Evolutionary conservation across 1,140 invertebrate genomes (phyloP).

Genomic region (Laodelphax striatellus): DNA sequence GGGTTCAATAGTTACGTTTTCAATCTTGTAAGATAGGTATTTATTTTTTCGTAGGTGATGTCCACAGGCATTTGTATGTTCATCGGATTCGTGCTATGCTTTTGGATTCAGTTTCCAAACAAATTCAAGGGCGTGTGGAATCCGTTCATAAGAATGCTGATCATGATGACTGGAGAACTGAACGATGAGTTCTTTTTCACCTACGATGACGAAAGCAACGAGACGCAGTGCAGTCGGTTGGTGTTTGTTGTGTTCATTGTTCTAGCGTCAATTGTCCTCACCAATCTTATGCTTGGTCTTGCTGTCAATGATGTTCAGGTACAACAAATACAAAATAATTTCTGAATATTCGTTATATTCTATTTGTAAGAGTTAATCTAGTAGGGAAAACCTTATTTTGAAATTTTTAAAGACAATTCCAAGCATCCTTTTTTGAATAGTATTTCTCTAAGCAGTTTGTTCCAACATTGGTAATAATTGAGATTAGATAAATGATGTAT

Average conservation of each 20-base stretch:
- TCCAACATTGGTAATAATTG: neutral
- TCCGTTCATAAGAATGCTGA: slow-evolving; percentile 35
- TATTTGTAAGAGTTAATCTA: neutral
- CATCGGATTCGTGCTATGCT: slow-evolving; percentile 40
- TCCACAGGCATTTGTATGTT: slow-evolving; percentile 37
- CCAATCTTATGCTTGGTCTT: slow-evolving; percentile 32
- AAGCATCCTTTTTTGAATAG: too few species aligned
- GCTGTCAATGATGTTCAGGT: slow-evolving; percentile 30
- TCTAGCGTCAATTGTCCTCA: slow-evolving; percentile 30
- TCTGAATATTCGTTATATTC: neutral
- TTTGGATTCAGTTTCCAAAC: slow-evolving; percentile 35
- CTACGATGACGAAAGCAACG: slow-evolving; percentile 31
- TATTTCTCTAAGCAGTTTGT: neutral
- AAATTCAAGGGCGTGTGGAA: slow-evolving; percentile 33
- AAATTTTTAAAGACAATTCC: too few species aligned
- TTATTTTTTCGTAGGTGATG: slow-evolving; percentile 25
- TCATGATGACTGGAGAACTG: slow-evolving; percentile 44
- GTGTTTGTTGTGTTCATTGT: slow-evolving; percentile 26
- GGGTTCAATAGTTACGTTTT: too few species aligned
- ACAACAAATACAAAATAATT: slow-evolving; percentile 5
- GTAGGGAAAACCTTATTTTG: neutral
- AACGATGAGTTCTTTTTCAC: slow-evolving; percentile 26
- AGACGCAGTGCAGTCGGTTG: slow-evolving; percentile 19
- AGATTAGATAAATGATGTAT: neutral
- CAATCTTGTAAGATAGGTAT: too few species aligned